Base-by-base conservation (phyloP, 2,113 vertebrate genomes). In the Nanorana parkeri region DNA sequence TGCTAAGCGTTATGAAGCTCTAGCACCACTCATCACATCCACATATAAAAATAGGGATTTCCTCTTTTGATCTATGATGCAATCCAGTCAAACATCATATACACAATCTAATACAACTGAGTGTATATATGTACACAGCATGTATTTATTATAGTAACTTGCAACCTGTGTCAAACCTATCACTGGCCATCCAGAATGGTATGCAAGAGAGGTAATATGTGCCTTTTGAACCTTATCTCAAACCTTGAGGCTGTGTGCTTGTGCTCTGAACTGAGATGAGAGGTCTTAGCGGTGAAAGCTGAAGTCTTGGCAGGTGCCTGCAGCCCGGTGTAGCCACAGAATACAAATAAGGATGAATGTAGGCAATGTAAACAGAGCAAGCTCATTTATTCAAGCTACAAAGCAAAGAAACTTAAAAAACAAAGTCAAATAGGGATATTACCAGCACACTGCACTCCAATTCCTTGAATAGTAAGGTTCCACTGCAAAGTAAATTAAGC, bases 301-400 rank as follows among this genome's bases (percentile, higher is more conserved):
- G 41, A 81, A 81, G 19, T 72, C 79, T 56, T 81, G 79, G 79
- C 79, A 76, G 72, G 52, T 68, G 63, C 80, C 32, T 65, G 79
- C 71, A 81, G 79, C 47, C 69, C 51, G 7, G 47, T 41, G 47
- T 81, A 72, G n/a, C 32, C 24, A 20, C 32, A 15, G 79, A 74
- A 81, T 81, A 81, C 79, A 81, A 81, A 81, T 81, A 60, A 81
- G 79, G 24, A 66, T 74, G 51, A 61, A 81, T 69, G 79, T 66
- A 74, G 21, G 52, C 55, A n/a, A 10, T 20, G 69, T 68, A 65
- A 56, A 72, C 47, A 36, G 20, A 73, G 36, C 54, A 29, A 29
- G 28, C 58, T 65, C 17, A 64, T 15, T 65, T 11, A 28, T 54
- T 41, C 58, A 11, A 23, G 60, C 26, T 81, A 19, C 16, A 41